A percentile compares a stretch with the other conserved stretches of the same genome.
phyloP scores from a whole-genome alignment of 2,888 invertebrate genomes.

The Cryptus viduatorius region DNA sequence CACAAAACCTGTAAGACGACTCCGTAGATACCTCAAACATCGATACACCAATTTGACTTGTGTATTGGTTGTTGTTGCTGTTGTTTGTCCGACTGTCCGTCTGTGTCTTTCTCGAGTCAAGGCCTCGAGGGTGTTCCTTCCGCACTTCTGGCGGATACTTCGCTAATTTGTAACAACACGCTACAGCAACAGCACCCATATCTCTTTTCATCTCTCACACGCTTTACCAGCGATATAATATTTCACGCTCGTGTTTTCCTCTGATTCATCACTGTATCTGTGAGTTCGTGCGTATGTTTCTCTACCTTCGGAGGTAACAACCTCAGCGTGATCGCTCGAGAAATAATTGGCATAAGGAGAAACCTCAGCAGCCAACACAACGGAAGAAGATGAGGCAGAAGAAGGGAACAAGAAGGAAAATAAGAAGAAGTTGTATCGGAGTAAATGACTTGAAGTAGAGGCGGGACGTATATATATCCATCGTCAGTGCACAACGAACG shows the following conservation, averaged over 20 bases:
- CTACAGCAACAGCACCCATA: slow-evolving; percentile 38
- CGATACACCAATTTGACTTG: background rate
- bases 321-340: slow-evolving; percentile 68
- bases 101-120: slow-evolving; percentile 32
- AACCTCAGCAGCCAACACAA: slow-evolving; percentile 36
- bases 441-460: slow-evolving; percentile 40
- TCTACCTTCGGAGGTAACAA: slow-evolving; percentile 67
- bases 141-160: slow-evolving; percentile 65
- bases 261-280: background rate
- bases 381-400: slow-evolving; percentile 8
- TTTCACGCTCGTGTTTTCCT: slow-evolving; percentile 52
- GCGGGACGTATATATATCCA: slow-evolving; percentile 25
- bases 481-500: slow-evolving; percentile 29
- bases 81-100: slow-evolving; percentile 37
- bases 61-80: background rate
- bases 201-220: slow-evolving; percentile 23
- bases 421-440: slow-evolving; percentile 43
- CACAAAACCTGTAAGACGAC: slow-evolving; percentile 10
- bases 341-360: slow-evolving; percentile 76
- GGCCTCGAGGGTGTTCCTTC: slow-evolving; percentile 54
- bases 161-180: slow-evolving; percentile 64
- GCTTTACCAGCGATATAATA: slow-evolving; percentile 36
- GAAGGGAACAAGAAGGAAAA: slow-evolving; percentile 19
- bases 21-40: background rate
- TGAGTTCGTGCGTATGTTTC: slow-evolving; percentile 21